Evolutionary conservation across 1,140 invertebrate species (phyloP).

Genomic region (Tetragonula clypearis): DNA sequence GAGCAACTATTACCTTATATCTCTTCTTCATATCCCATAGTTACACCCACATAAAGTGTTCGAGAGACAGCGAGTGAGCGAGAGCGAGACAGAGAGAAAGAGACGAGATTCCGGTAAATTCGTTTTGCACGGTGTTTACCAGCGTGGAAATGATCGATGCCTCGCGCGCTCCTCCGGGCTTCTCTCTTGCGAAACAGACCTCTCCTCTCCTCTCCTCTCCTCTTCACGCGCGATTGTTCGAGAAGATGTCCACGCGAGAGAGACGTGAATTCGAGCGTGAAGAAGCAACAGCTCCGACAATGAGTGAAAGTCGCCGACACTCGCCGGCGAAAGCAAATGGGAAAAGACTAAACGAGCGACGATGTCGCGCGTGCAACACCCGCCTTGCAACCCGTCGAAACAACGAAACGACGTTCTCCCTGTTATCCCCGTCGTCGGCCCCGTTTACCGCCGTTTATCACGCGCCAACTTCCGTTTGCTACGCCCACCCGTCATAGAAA

Average conservation of each 20-base stretch:
- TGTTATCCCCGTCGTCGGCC: not conserved
- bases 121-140: not conserved
- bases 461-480: not conserved
- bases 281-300: constrained; percentile 50
- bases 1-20: too few species aligned
- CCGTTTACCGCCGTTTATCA: not conserved
- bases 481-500: too few species aligned
- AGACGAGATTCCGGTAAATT: not conserved
- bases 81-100: too few species aligned
- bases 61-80: too few species aligned
- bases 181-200: not conserved
- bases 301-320: constrained; percentile 57
- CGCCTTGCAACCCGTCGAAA: not conserved
- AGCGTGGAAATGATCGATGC: constrained; percentile 17
- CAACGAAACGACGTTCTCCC: not conserved
- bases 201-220: not conserved
- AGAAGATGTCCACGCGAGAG: constrained; percentile 31
- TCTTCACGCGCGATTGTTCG: constrained; percentile 9
- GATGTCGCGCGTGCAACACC: not conserved
- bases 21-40: too few species aligned
- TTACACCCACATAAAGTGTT: too few species aligned
- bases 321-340: constrained; percentile 57
- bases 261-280: constrained; percentile 54
- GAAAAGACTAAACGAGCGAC: constrained; percentile 32
- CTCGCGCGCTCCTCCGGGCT: not conserved